phyloP scores from a whole-genome alignment of 2,113 vertebrate species.

The Lagopus muta region DNA sequence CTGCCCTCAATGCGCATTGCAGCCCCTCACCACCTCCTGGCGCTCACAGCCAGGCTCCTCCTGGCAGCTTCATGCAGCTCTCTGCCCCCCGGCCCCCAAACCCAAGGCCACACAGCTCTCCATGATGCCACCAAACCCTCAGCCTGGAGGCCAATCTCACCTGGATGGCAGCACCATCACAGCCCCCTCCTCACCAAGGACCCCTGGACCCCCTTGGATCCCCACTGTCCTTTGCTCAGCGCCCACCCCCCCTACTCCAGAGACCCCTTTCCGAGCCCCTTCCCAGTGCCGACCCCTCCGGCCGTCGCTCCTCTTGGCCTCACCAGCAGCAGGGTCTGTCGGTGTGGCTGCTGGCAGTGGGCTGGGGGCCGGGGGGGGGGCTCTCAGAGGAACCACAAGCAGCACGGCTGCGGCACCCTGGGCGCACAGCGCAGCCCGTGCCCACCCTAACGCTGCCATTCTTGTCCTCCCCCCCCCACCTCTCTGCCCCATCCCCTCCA shows the following conservation, averaged over 20 bases:
- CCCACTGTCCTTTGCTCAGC: neutral
- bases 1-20: neutral
- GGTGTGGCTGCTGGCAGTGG: fast-evolving
- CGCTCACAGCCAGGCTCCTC: too few relatives aligned
- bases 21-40: neutral
- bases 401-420: neutral
- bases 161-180: neutral
- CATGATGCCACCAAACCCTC: neutral
- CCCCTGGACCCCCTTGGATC: too few relatives aligned
- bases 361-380: neutral
- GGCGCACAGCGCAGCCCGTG: neutral
- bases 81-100: too few relatives aligned
- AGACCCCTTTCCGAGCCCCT: neutral
- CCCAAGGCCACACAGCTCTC: neutral
- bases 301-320: too few relatives aligned
- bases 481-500: slow-evolving; percentile 9
- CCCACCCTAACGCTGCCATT: slow-evolving; percentile 78
- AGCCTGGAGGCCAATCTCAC: fast-evolving
- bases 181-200: neutral
- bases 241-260: neutral
- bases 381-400: neutral
- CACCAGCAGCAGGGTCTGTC: neutral
- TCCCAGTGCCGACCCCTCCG: fast-evolving
- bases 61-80: too few relatives aligned
- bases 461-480: slow-evolving; percentile 71